These are phyloP conservation scores for Strix uralensis DNA, from an alignment of 2,113 vertebrate species.

Conservation along the genomic window DNA sequence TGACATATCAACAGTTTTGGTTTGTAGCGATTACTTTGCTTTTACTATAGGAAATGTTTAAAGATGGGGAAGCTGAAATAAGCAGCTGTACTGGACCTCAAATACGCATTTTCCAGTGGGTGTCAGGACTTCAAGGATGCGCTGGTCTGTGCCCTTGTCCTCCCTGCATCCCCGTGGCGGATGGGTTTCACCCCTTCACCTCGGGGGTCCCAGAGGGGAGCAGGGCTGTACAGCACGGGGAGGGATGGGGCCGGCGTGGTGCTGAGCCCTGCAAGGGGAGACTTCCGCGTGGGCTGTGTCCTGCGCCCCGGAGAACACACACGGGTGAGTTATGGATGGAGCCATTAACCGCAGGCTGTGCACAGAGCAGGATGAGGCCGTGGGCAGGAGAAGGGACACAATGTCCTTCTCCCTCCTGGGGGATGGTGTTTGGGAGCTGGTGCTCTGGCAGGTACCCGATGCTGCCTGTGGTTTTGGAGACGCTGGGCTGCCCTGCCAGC, in stretches of 20 bases:
- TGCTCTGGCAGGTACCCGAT: not conserved
- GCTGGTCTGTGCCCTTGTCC: not conserved
- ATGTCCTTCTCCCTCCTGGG: not conserved
- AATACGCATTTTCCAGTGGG: not conserved
- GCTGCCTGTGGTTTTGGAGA: not conserved
- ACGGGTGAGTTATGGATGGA: fast-evolving
- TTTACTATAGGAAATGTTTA: not conserved
- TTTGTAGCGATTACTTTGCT: not conserved
- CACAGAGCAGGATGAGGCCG: not conserved
- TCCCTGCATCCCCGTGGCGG: fast-evolving
- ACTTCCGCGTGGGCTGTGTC: fast-evolving
- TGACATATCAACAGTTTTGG: not conserved
- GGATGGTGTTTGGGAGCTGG: not conserved
- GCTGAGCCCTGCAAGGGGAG: not conserved
- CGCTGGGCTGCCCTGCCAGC: not conserved
- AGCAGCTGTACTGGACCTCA: not conserved
- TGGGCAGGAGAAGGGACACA: not conserved
- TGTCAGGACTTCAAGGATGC: not conserved
- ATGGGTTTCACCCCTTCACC: not conserved
- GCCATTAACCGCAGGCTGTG: not conserved
- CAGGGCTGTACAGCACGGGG: not conserved
- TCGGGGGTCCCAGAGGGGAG: not conserved
- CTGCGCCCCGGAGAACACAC: fast-evolving
- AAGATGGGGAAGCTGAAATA: not conserved
- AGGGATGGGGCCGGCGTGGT: not conserved